Evolutionary conservation across 2,797 vertebrate genomes (phyloP), one percentile per base, ranked within the genome.

Genomic region (Poeciliopsis turneri): DNA sequence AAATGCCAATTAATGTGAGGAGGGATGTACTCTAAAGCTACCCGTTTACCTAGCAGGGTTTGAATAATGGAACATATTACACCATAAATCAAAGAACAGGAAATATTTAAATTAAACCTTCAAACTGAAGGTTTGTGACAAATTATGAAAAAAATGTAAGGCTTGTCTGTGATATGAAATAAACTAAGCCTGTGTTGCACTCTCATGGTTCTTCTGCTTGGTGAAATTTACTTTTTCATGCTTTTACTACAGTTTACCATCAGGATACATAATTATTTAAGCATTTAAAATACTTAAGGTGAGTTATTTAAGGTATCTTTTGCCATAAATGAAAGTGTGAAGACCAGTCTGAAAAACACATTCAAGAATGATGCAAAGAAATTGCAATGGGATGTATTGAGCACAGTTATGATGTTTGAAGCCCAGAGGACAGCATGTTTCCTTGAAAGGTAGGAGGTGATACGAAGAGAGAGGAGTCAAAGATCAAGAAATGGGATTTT

Each of bases 321-420:
- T 71, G n/a, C 36, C 47, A 69, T 43, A 45, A 0, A 73, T 46
- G 8, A 20, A 76, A 76, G n/a, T 69, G 41, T 47, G 28, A 61
- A 47, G 43, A 75, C 36, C 0, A 55, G 47, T 82, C 74, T 72
- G 59, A 39, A 77, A 39, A 76, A 53, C 73, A 78, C 68, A 82
- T 71, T 71, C 43, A 18, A 46, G 12, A 28, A 46, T 72, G 75
- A 82, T 78, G 79, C 61, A 59, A 81, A 46, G n/a, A 79, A 81
- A 59, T 64, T 80, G 73, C 71, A 77, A 90, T 89, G 77, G 88
- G 89, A 93, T 92, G 91, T 90, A 87, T 90, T 87, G 90, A 83
- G 87, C 90, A 93, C 92, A 94, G 90, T 83, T 81, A 92, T 95
- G 92, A 95, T 95, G 91, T 94, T 95, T 93, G 92, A 95, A 94